A percentile compares a stretch with the other conserved stretches of the same genome.
These are phyloP conservation scores for Hyles lineata DNA, from an alignment of 2,888 invertebrate genomes.

Conservation along the genomic window DNA sequence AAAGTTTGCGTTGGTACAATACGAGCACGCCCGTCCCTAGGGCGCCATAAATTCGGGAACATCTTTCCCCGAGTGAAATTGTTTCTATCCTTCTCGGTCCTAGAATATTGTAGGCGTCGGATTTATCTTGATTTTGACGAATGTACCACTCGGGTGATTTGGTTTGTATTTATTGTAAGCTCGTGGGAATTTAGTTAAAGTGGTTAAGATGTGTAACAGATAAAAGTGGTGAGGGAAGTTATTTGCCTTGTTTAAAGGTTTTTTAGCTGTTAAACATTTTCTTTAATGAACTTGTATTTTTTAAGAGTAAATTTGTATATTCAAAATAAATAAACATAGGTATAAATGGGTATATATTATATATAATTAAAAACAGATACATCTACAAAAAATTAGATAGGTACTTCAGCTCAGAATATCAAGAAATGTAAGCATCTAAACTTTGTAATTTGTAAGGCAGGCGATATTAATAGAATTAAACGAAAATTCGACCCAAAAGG, in stretches of 20 bases:
- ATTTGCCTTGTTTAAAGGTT: background rate
- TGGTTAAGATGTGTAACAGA: background rate
- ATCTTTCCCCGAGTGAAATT: constrained; percentile 14
- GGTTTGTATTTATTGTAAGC: background rate
- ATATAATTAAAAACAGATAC: no score
- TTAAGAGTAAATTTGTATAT: no score
- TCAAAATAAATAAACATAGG: no score
- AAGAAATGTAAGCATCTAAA: no score
- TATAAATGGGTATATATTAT: no score
- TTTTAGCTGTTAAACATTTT: background rate
- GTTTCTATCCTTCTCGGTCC: background rate
- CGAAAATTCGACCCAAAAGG: no score
- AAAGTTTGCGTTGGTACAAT: constrained; percentile 20
- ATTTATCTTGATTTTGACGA: constrained; percentile 4
- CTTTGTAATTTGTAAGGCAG: no score
- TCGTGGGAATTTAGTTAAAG: background rate
- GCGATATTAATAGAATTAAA: no score
- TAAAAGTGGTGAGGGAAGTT: background rate
- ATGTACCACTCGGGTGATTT: background rate
- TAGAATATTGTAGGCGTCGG: constrained; percentile 15
- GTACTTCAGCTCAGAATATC: no score
- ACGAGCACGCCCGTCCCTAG: constrained; percentile 7
- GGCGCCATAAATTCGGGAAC: constrained; percentile 28
- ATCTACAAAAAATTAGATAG: no score
- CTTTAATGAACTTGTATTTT: no score